Evolutionary conservation across 2,113 vertebrate species (phyloP).

Genomic region (Sciurus niger): DNA sequence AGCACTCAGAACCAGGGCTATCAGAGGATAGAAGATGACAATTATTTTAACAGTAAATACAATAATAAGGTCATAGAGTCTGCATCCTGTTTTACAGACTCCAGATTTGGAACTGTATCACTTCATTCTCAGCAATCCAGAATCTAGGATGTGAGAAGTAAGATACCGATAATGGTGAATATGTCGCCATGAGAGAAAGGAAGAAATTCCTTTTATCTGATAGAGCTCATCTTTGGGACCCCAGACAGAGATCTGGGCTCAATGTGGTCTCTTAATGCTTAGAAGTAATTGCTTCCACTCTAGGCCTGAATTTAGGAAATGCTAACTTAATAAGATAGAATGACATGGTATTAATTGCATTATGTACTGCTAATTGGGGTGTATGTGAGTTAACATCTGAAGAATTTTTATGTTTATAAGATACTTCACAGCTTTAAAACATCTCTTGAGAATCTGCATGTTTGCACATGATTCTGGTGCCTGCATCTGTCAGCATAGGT

Average conservation of each 20-base stretch:
- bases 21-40: neutral
- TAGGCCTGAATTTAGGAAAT: conserved; percentile 32
- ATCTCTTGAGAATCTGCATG: neutral
- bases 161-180: neutral
- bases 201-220: neutral
- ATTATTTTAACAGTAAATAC: neutral
- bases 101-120: neutral
- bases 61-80: neutral
- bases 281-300: neutral
- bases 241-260: conserved; percentile 45
- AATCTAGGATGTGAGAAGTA: neutral
- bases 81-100: neutral
- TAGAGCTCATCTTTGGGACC: conserved; percentile 26
- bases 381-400: neutral
- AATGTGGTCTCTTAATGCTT: neutral
- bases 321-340: conserved; percentile 41
- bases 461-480: neutral
- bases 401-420: neutral
- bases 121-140: neutral
- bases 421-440: neutral
- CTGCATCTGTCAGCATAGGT: neutral
- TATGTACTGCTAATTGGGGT: neutral
- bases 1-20: neutral
- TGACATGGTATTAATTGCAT: neutral
- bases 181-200: neutral